Evolutionary conservation across 2,888 invertebrate species (phyloP).

Genomic region (Drosophila neutralis): DNA sequence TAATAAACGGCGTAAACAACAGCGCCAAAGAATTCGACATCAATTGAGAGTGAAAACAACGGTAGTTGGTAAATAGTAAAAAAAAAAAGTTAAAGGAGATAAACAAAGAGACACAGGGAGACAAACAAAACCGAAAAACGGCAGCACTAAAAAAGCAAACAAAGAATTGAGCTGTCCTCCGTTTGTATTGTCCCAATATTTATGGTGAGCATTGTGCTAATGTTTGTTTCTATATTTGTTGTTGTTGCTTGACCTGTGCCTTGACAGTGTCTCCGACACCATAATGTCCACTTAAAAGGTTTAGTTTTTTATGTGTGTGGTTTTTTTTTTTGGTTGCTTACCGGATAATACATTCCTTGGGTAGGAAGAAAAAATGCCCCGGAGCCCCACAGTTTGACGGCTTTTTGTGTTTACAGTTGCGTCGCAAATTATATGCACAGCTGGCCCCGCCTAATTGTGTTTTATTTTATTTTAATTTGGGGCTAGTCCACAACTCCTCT

Average conservation of each 20-base stretch:
- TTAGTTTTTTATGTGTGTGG: background rate
- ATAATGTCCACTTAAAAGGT: constrained; percentile 11
- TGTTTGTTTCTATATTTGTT: constrained; percentile 38
- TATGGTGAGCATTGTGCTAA: constrained; percentile 49
- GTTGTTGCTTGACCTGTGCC: constrained; percentile 10
- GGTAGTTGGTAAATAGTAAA: constrained; percentile 27
- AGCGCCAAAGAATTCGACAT: constrained; percentile 48
- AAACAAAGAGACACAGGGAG: background rate
- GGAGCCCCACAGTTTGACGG: constrained; percentile 98
- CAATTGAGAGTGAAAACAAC: constrained; percentile 68
- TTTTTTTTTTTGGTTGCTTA: constrained; percentile 86
- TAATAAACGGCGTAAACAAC: constrained; percentile 15
- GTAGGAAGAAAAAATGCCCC: constrained; percentile 98
- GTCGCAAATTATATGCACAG: constrained; percentile 65
- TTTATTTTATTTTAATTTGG: background rate
- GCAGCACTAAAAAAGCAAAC: constrained; percentile 43
- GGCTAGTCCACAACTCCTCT: constrained; percentile 31
- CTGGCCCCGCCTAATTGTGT: constrained; percentile 27
- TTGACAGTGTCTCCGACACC: constrained; percentile 5
- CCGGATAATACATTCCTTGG: constrained; percentile 98
- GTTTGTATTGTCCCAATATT: constrained; percentile 47
- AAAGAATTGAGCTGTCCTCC: constrained; percentile 48
- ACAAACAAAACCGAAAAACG: constrained; percentile 32
- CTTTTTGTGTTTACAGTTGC: constrained; percentile 85
- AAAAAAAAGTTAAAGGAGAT: constrained; percentile 15